These are phyloP conservation scores for Philonicus albiceps DNA, from an alignment of 2,888 invertebrate genomes.

Conservation along the genomic window DNA sequence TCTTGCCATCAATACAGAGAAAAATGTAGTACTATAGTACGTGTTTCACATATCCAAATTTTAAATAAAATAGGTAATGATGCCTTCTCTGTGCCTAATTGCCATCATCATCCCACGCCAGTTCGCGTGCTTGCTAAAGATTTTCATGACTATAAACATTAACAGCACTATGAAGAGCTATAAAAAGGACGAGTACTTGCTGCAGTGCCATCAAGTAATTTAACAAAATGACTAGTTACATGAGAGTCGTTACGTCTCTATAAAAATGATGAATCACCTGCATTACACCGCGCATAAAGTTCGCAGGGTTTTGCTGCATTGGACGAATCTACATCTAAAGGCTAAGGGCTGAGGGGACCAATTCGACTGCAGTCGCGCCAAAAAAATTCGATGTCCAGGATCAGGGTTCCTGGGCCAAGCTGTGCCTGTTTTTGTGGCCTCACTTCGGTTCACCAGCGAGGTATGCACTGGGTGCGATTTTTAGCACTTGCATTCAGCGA, in stretches of 20 bases:
- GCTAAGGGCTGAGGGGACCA: not conserved
- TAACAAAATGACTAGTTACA: constrained; percentile 32
- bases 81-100: not conserved
- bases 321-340: not conserved
- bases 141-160: not conserved
- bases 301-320: constrained; percentile 11
- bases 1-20: no score
- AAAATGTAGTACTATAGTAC: no score
- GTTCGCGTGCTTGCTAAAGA: not conserved
- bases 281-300: constrained; percentile 47
- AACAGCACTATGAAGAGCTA: not conserved
- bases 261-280: constrained; percentile 48
- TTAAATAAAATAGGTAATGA: not conserved
- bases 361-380: not conserved
- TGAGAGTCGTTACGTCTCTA: constrained; percentile 32
- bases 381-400: not conserved
- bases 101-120: not conserved
- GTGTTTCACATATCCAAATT: no score
- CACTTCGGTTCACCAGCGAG: constrained; percentile 14
- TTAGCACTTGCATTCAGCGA: constrained; percentile 36
- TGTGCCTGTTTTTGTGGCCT: constrained; percentile 12
- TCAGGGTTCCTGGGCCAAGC: not conserved
- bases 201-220: not conserved
- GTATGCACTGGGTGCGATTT: constrained; percentile 39
- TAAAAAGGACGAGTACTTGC: constrained; percentile 1